Conservation (phyloP, 2,888 invertebrate genomes). For the Tridacna crocea region DNA sequence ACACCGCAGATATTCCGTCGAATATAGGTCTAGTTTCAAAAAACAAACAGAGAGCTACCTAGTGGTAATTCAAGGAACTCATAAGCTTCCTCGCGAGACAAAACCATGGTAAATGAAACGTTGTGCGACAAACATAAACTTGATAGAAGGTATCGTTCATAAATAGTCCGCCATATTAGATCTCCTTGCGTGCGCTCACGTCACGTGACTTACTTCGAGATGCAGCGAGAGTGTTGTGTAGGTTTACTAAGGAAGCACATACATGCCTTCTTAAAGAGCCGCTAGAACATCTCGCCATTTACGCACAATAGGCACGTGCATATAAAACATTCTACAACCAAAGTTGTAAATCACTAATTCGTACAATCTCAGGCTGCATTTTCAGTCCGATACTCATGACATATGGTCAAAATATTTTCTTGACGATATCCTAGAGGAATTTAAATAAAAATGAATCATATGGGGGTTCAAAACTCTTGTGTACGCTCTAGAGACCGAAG, state of each 20-base stretch:
- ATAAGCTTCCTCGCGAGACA: conserved; percentile 76
- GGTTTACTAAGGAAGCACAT: not conserved
- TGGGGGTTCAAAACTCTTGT: too few relatives aligned
- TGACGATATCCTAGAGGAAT: too few relatives aligned
- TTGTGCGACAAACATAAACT: not conserved
- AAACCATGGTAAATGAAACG: conserved; percentile 65
- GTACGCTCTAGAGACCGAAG: too few relatives aligned
- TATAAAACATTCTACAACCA: too few relatives aligned
- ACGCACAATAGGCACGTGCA: too few relatives aligned
- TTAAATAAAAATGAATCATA: too few relatives aligned
- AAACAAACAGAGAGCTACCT: conserved; percentile 62
- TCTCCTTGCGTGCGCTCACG: conserved; percentile 64
- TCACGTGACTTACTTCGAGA: conserved; percentile 60
- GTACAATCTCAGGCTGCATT: too few relatives aligned
- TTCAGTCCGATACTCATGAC: too few relatives aligned
- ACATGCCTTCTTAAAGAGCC: not conserved
- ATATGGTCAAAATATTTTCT: too few relatives aligned
- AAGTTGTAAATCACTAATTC: too few relatives aligned
- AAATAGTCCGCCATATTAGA: conserved; percentile 53
- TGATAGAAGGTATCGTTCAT: not conserved
- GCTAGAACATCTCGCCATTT: too few relatives aligned
- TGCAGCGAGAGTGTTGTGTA: conserved; percentile 7
- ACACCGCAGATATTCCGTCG: not conserved
- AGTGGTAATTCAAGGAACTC: conserved; percentile 75
- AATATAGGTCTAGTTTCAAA: not conserved